Evolutionary conservation across 2,888 invertebrate genomes (phyloP).

Genomic region (Plebejus melissa): DNA sequence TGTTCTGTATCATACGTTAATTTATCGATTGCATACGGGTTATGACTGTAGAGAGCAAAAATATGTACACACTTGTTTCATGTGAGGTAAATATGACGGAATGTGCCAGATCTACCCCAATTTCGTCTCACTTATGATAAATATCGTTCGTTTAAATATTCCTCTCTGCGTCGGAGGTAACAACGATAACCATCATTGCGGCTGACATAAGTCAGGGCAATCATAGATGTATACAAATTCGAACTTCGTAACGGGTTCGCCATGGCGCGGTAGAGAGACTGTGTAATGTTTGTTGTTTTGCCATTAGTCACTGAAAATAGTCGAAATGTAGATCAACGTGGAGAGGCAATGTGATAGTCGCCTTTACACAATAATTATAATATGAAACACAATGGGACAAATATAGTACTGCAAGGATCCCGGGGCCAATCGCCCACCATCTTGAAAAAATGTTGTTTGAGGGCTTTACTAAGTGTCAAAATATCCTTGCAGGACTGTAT

Average conservation of each 20-base stretch:
- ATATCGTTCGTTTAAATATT: too few species aligned
- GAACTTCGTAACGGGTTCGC: too few species aligned
- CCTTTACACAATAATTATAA: not conserved
- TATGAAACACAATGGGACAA: not conserved
- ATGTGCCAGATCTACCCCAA: not conserved
- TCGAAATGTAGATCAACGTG: not conserved
- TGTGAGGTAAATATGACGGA: not conserved
- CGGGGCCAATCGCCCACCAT: too few species aligned
- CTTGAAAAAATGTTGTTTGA: too few species aligned
- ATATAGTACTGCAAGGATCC: not conserved
- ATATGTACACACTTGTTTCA: not conserved
- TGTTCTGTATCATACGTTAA: not conserved
- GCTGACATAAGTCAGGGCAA: too few species aligned
- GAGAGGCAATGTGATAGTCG: not conserved
- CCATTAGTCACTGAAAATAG: not conserved
- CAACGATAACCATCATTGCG: too few species aligned
- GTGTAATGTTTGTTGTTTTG: not conserved
- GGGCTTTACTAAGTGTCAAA: too few species aligned
- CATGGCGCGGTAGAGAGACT: not conserved
- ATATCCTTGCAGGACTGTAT: too few species aligned
- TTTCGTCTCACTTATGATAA: too few species aligned
- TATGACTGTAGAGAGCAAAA: not conserved
- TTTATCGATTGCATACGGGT: not conserved
- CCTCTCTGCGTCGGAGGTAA: too few species aligned
- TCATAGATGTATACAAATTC: too few species aligned